Conservation (phyloP, 2,797 vertebrate genomes). For the Tachyglossus aculeatus region DNA sequence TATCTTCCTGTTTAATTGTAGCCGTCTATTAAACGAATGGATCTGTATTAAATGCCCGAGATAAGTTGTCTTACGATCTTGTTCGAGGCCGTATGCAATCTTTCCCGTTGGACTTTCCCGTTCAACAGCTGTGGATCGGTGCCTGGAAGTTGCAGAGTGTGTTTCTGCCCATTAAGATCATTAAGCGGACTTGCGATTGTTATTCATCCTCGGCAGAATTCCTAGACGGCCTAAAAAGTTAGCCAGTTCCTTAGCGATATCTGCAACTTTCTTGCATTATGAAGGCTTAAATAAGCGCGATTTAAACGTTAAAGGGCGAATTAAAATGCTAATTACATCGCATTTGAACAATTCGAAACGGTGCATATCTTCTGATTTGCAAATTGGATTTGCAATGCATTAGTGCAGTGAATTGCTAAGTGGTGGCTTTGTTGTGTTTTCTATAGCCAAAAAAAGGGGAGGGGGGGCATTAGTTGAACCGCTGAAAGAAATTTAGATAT, state of each 20-base stretch:
- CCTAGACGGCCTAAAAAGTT: constrained; percentile 36
- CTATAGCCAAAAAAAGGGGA: constrained; percentile 43
- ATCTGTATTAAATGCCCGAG: constrained; percentile 2
- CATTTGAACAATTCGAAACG: constrained; percentile 85
- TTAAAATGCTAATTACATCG: constrained; percentile 87
- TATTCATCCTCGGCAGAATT: constrained; percentile 25
- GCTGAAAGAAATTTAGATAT: constrained; percentile 54
- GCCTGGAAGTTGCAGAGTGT: constrained; percentile 14
- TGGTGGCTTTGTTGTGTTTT: constrained; percentile 64
- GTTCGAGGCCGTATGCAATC: not conserved
- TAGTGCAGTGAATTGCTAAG: constrained; percentile 78
- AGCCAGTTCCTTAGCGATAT: constrained; percentile 49
- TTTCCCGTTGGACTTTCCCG: constrained; percentile 33
- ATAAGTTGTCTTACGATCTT: constrained; percentile 22
- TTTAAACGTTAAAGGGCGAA: constrained; percentile 86
- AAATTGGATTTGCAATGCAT: constrained; percentile 96
- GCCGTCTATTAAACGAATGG: not conserved
- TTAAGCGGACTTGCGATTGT: constrained; percentile 6
- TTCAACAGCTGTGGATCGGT: constrained; percentile 21
- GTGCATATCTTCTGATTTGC: constrained; percentile 90
- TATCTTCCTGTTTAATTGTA: constrained; percentile 4
- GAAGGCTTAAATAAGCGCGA: constrained; percentile 76
- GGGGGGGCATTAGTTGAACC: constrained; percentile 48
- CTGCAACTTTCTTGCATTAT: constrained; percentile 66
- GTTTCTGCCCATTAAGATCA: constrained; percentile 34